phyloP scores from a whole-genome alignment of 2,797 vertebrate species.

The Euphonia xanthogaster region DNA sequence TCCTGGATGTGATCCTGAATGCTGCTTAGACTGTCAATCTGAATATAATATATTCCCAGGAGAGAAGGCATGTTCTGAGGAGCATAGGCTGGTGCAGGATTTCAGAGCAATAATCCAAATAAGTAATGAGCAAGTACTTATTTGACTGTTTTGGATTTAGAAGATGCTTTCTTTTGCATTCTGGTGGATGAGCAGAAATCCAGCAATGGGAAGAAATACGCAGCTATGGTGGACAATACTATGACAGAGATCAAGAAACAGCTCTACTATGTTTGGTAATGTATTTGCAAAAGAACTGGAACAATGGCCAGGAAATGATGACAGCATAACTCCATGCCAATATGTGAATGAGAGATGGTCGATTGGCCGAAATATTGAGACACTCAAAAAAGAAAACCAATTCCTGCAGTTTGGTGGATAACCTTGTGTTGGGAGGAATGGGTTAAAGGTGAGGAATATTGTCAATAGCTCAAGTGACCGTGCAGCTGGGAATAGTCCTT shows the following conservation, averaged over 20 bases:
- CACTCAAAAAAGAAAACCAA: background rate
- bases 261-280: background rate
- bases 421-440: background rate
- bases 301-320: background rate
- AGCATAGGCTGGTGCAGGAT: background rate
- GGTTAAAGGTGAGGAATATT: background rate
- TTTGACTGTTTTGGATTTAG: background rate
- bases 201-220: background rate
- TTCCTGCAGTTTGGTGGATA: background rate
- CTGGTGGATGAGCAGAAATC: background rate
- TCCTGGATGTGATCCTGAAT: background rate
- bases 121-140: background rate
- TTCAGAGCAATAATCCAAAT: background rate
- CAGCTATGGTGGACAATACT: background rate
- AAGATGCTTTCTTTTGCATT: background rate
- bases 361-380: background rate
- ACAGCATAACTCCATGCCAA: background rate
- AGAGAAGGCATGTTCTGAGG: background rate
- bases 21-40: background rate
- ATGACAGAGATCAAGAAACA: background rate
- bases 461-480: background rate
- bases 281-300: background rate
- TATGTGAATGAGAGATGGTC: background rate
- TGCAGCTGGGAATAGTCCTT: background rate
- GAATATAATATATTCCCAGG: background rate